Evolutionary conservation across 2,888 invertebrate genomes (phyloP), one percentile per base, ranked within the genome.

Genomic region (Polyommatus iphigenia): DNA sequence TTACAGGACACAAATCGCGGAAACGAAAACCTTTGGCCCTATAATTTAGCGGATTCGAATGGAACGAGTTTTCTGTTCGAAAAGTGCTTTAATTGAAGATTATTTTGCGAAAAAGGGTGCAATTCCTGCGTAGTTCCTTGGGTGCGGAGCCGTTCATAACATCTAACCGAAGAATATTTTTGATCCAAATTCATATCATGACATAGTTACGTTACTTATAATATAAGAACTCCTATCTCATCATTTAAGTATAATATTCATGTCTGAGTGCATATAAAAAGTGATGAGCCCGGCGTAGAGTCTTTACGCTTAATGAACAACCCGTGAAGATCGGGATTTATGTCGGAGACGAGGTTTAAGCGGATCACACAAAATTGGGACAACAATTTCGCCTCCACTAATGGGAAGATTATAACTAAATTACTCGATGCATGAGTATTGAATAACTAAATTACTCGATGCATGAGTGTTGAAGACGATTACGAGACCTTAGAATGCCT

Each of bases 281-380:
- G n/a, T 72, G 18, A 72, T 72, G n/a, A 41, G 24, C 41, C 18
- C 36, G 71, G 36, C 46, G 10, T 3, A 41, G 41, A 71, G n/a
- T 71, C 41, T 8, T 41, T 41, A 29, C 50, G 54, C 54, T 54
- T 50, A 75, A 50, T 75, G n/a, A n/a, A n/a, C n/a, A n/a, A 75
- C 18, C 75, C 75, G 54, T 75, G 75, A 75, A 75, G 24, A 75
- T 54, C 50, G 29, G 50, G 24, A 75, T 75, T 75, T 75, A 54
- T 75, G 75, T 75, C 46, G 50, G 29, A 75, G 75, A 75, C 75
- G 20, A 7, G 50, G 75, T 75, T 75, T 54, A 75, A 75, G 75
- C 75, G 75, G 75, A 75, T 75, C 54, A 75, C 50, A 75, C 29
- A 75, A 75, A 54, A 75, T 75, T 54, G 75, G 41, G 50, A 29